phyloP scores from a whole-genome alignment of 2,797 vertebrate genomes.

The Picus viridis region DNA sequence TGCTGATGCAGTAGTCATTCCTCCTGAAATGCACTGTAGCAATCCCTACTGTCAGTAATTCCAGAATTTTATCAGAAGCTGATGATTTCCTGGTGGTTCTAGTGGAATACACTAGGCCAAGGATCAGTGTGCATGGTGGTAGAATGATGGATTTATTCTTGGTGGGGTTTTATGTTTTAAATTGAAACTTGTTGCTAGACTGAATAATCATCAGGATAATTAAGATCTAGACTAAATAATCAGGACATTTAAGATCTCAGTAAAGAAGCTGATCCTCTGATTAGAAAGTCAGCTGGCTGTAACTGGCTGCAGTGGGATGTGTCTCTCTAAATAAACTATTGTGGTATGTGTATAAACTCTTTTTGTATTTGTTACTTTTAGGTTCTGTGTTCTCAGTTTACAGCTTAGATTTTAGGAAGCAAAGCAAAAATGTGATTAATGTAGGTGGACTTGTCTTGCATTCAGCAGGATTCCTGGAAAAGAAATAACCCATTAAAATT shows the following conservation, averaged over 20 bases:
- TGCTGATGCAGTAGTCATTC: neutral
- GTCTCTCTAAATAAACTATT: neutral
- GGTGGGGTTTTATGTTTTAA: slow-evolving; percentile 6
- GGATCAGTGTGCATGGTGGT: neutral
- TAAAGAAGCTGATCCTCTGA: neutral
- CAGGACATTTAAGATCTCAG: neutral
- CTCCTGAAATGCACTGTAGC: neutral
- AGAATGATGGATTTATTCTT: slow-evolving; percentile 26
- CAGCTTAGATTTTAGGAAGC: neutral
- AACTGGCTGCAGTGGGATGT: neutral
- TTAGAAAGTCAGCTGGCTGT: neutral
- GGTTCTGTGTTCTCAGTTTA: neutral
- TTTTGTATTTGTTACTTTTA: neutral
- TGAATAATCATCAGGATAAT: slow-evolving; percentile 9
- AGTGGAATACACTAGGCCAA: neutral
- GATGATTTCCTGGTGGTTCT: neutral
- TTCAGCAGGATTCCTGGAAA: neutral
- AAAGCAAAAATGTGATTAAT: neutral
- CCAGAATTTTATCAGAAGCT: slow-evolving; percentile 12
- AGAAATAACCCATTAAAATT: neutral
- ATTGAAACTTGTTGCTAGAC: slow-evolving; percentile 27
- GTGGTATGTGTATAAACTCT: neutral
- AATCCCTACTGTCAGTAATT: neutral
- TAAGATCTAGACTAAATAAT: slow-evolving; percentile 23
- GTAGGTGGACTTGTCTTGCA: neutral